phyloP scores from a whole-genome alignment of 1,140 invertebrate genomes.

The Lepidurus arcticus region DNA sequence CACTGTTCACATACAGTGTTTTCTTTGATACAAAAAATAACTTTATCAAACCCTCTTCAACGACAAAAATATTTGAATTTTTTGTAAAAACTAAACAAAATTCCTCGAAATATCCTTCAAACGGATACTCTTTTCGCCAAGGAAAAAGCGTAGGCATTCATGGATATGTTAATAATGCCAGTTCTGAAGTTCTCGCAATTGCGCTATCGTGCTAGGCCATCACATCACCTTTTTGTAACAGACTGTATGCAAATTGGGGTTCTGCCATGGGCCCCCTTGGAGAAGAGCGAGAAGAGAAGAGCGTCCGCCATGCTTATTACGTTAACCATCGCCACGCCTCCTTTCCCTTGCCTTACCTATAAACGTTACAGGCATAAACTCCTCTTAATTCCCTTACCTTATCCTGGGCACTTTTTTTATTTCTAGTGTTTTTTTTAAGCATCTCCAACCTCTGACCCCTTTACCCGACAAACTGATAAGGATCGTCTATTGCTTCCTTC shows the following conservation, averaged over 20 bases:
- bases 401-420: neutral
- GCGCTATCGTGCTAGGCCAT: neutral
- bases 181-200: neutral
- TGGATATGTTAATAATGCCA: no score
- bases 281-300: slow-evolving; percentile 21
- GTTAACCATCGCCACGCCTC: slow-evolving; percentile 17
- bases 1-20: no score
- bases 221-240: slow-evolving; percentile 18
- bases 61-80: no score
- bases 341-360: slow-evolving; percentile 4
- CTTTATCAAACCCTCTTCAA: no score
- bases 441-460: neutral
- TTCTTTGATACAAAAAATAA: no score
- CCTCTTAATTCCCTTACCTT: neutral
- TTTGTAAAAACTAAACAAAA: no score
- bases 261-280: slow-evolving; percentile 11
- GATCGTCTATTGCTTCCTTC: neutral
- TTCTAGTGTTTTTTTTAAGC: neutral
- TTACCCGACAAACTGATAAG: slow-evolving; percentile 4
- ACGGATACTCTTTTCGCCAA: no score
- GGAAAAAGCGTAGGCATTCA: no score
- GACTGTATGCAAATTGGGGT: slow-evolving; percentile 15
- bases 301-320: slow-evolving; percentile 20
- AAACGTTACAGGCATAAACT: neutral
- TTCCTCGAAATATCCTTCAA: no score